Conservation (phyloP, 2,113 vertebrate genomes). For the Cololabis saira region DNA sequence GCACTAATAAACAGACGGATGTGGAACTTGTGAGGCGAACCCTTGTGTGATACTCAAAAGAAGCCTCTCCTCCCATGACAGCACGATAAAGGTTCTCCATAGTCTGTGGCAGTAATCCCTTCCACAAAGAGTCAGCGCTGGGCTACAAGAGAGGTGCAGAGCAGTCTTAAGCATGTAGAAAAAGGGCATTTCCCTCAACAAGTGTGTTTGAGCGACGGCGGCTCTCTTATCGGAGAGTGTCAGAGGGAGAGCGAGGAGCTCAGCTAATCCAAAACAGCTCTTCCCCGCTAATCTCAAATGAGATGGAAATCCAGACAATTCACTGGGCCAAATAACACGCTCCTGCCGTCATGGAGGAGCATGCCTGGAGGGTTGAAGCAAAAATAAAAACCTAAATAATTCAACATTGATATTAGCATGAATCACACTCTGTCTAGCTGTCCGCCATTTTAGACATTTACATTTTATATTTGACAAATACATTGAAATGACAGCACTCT, state of each 20-base stretch:
- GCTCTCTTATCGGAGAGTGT: slow-evolving; percentile 75
- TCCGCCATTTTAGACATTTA: neutral
- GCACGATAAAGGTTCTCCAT: slow-evolving; percentile 45
- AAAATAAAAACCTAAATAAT: slow-evolving; percentile 40
- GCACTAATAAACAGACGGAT: slow-evolving; percentile 25
- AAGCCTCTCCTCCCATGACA: slow-evolving; percentile 51
- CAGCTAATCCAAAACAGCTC: slow-evolving; percentile 74
- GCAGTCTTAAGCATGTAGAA: slow-evolving; percentile 67
- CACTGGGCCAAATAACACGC: slow-evolving; percentile 62
- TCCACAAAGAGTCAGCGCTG: slow-evolving; percentile 59
- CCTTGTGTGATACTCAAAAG: slow-evolving; percentile 42
- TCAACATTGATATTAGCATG: slow-evolving; percentile 9
- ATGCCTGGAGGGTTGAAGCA: slow-evolving; percentile 25
- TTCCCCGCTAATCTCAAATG: slow-evolving; percentile 79
- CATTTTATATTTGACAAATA: no score
- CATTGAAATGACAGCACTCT: no score
- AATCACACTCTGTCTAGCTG: slow-evolving; percentile 2
- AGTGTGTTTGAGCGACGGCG: slow-evolving; percentile 64
- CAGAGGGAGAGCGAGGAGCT: slow-evolving; percentile 67
- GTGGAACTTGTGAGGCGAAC: slow-evolving; percentile 22
- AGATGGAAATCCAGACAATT: slow-evolving; percentile 78
- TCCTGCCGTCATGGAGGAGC: slow-evolving; percentile 42
- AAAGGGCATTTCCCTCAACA: slow-evolving; percentile 67
- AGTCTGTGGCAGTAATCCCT: slow-evolving; percentile 61
- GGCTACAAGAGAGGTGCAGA: slow-evolving; percentile 58